Evolutionary conservation across 2,888 invertebrate species (phyloP).

Genomic region (Chironomus tentans): DNA sequence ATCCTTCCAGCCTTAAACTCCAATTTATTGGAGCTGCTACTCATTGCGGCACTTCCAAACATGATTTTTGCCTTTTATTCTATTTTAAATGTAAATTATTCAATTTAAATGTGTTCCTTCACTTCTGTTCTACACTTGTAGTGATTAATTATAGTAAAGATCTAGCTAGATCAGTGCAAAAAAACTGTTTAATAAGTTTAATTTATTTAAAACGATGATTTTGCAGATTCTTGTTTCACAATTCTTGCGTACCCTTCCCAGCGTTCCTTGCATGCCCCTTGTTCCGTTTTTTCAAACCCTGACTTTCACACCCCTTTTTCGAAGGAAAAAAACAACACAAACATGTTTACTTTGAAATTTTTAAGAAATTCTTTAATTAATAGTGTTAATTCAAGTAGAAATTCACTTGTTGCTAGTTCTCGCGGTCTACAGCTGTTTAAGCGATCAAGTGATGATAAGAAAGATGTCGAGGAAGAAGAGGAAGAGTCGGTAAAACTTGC

Average conservation of each 20-base stretch:
- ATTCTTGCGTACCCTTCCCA: too few species aligned
- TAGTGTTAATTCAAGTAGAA: slow-evolving; percentile 1
- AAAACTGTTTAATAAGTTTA: too few species aligned
- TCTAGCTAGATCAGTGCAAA: too few species aligned
- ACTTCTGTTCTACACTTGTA: too few species aligned
- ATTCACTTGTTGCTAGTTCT: not conserved
- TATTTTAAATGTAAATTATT: too few species aligned
- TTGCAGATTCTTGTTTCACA: too few species aligned
- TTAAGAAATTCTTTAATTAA: not conserved
- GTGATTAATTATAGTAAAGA: too few species aligned
- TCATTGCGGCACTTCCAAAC: not conserved
- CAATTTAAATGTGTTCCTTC: too few species aligned
- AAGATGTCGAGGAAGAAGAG: not conserved
- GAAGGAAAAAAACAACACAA: not conserved
- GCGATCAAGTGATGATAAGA: not conserved
- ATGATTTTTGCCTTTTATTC: not conserved
- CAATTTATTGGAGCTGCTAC: not conserved
- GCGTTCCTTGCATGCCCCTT: too few species aligned
- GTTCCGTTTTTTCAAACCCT: too few species aligned
- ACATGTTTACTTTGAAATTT: not conserved
- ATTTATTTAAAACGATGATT: too few species aligned
- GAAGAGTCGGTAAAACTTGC: not conserved
- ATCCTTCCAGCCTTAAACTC: slow-evolving; percentile 96
- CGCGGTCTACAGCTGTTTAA: not conserved
- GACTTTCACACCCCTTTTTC: not conserved